Evolutionary conservation across 1,140 invertebrate genomes (phyloP).

Genomic region (Papilio glaucus): DNA sequence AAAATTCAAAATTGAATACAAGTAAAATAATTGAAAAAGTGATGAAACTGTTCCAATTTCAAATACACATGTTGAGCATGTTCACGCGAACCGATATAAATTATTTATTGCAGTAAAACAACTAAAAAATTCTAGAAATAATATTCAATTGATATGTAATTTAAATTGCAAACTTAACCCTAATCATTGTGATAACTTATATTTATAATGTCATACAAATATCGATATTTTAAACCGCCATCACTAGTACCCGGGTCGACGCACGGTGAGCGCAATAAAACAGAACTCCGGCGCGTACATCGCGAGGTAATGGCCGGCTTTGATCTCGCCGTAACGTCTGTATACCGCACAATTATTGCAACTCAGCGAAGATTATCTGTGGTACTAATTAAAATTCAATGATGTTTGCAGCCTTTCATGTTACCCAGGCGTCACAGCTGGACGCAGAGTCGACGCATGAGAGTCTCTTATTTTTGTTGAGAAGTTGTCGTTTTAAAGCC

Average conservation of each 20-base stretch:
- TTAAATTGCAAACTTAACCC: no score
- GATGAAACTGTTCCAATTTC: no score
- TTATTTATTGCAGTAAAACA: not conserved
- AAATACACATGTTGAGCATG: no score
- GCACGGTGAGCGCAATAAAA: constrained; percentile 49
- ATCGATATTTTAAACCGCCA: constrained; percentile 37
- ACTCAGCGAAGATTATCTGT: constrained; percentile 23
- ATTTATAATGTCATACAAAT: not conserved
- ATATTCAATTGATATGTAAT: no score
- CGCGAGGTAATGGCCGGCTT: constrained; percentile 51
- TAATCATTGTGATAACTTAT: not conserved
- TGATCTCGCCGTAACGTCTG: constrained; percentile 50
- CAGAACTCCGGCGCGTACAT: constrained; percentile 46
- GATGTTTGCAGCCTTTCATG: not conserved
- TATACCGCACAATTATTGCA: constrained; percentile 29
- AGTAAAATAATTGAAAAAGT: no score
- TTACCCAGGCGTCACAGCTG: not conserved
- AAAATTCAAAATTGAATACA: no score
- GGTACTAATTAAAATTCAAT: constrained; percentile 30
- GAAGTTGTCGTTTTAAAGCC: no score
- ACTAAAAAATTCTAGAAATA: not conserved
- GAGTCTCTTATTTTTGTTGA: no score
- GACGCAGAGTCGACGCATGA: not conserved
- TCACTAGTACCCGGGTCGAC: constrained; percentile 43
- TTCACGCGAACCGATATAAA: not conserved